A percentile compares a stretch with the other conserved stretches of the same genome.
These are phyloP conservation scores for Brachypodius melanocephalos DNA, from an alignment of 2,113 vertebrate species.

Conservation along the genomic window DNA sequence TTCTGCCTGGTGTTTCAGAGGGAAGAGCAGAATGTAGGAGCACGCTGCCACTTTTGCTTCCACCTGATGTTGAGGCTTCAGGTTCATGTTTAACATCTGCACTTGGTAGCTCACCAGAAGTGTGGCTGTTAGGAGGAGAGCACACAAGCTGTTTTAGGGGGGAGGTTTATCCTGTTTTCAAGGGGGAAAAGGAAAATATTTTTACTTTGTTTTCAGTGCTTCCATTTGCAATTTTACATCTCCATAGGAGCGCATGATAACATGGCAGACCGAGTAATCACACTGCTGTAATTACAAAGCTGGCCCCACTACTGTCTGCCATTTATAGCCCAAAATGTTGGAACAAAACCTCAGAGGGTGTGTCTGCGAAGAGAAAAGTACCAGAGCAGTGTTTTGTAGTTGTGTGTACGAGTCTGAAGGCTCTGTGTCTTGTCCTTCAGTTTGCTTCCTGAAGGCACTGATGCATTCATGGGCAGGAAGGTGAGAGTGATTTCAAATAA, in stretches of 20 bases:
- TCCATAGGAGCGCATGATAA: not conserved
- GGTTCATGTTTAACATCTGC: not conserved
- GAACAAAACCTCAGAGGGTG: not conserved
- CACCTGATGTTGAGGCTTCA: not conserved
- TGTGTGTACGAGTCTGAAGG: not conserved
- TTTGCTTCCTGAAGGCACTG: not conserved
- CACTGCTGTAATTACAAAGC: not conserved
- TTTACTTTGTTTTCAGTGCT: not conserved
- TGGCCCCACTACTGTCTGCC: not conserved
- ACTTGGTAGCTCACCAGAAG: not conserved
- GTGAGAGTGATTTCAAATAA: not conserved
- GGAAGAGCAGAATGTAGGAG: not conserved
- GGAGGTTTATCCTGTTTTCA: rapidly evolving
- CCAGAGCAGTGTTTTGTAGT: not conserved
- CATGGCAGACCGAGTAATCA: not conserved
- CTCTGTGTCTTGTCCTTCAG: not conserved
- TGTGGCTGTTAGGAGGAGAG: not conserved
- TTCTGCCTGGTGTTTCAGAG: not conserved
- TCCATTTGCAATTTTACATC: not conserved
- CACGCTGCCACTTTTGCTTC: not conserved
- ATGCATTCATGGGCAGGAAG: not conserved
- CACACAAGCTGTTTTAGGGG: not conserved
- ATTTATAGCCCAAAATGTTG: not conserved
- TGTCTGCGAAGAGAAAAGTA: not conserved
- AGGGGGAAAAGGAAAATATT: not conserved